Conservation (phyloP, 2,113 vertebrate genomes). For the Synchiropus splendidus region DNA sequence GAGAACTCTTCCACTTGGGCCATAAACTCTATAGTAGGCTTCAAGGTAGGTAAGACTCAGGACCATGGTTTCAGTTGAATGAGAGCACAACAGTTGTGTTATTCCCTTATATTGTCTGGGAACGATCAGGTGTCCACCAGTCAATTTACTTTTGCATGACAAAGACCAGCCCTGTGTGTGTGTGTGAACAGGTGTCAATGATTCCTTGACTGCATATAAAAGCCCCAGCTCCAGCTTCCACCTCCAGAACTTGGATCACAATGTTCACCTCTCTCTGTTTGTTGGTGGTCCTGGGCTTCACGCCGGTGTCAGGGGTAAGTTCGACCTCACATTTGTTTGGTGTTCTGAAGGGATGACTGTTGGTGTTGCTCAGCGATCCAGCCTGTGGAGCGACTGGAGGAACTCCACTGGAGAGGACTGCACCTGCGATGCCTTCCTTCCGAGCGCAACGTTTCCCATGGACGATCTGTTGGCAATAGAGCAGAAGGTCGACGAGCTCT, state of each 20-base stretch:
- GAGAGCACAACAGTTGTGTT: no score
- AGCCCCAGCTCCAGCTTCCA: background rate
- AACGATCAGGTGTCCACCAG: no score
- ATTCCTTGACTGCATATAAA: conserved; percentile 33
- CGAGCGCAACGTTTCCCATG: conserved; percentile 44
- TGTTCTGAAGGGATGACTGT: background rate
- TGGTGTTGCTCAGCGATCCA: conserved; percentile 14
- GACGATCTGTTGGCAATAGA: conserved; percentile 41
- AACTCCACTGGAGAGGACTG: conserved; percentile 42
- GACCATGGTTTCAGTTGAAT: no score
- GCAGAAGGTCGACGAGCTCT: conserved; percentile 33
- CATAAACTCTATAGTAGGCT: no score
- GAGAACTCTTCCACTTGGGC: no score
- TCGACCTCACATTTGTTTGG: no score
- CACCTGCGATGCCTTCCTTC: conserved; percentile 54
- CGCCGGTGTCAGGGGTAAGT: conserved; percentile 37
- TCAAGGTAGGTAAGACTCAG: no score
- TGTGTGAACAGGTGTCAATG: conserved; percentile 35
- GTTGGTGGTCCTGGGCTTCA: conserved; percentile 37
- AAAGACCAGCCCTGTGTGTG: conserved; percentile 34
- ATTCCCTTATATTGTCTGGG: no score
- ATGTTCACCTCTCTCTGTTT: conserved; percentile 47
- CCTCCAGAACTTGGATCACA: background rate
- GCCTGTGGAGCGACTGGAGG: conserved; percentile 10
- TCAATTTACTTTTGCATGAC: background rate